phyloP scores from a whole-genome alignment of 37 sponge, comb jelly and placozoan genomes.

The Eunapius fragilis region DNA sequence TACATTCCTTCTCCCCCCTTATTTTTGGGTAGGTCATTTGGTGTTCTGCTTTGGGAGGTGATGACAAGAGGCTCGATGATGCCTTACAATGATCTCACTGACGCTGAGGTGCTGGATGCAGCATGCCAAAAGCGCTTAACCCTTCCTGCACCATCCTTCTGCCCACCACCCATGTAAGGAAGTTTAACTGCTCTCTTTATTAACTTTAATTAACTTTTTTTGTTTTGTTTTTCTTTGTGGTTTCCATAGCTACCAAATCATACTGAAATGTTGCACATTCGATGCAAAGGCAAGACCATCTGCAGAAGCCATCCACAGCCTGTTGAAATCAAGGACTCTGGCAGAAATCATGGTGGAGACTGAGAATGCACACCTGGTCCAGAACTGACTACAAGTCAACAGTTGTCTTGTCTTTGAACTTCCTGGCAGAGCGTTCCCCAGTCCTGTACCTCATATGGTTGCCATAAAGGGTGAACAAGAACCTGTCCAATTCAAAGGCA shows the following conservation, averaged over 20 bases:
- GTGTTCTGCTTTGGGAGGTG: slow-evolving; percentile 75
- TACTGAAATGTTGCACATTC: slow-evolving; percentile 52
- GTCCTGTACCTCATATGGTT: slow-evolving; percentile 75
- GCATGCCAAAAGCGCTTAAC: slow-evolving; percentile 25
- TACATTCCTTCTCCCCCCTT: background rate
- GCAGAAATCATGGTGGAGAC: slow-evolving; percentile 9
- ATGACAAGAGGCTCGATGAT: slow-evolving; percentile 53
- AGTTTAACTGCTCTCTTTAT: background rate
- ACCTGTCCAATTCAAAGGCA: slow-evolving; percentile 49
- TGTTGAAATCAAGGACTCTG: slow-evolving; percentile 54
- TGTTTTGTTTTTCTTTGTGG: slow-evolving; percentile 4
- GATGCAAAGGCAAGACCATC: slow-evolving; percentile 33
- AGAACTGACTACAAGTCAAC: slow-evolving; percentile 38
- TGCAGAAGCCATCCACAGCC: slow-evolving; percentile 21
- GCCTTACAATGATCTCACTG: slow-evolving; percentile 55
- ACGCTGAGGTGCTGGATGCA: slow-evolving; percentile 38
- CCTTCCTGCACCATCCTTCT: slow-evolving; percentile 31
- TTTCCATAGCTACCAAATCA: slow-evolving; percentile 44
- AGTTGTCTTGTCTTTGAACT: slow-evolving; percentile 87
- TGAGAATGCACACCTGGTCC: background rate
- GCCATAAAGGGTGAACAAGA: slow-evolving; percentile 78
- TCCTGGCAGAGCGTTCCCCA: slow-evolving; percentile 81
- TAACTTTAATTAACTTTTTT: too few relatives aligned
- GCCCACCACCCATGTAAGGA: slow-evolving; percentile 59
- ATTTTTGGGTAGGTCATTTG: slow-evolving; percentile 65